Base-by-base conservation (phyloP, 2,113 vertebrate species). In the Lophura nycthemera region DNA sequence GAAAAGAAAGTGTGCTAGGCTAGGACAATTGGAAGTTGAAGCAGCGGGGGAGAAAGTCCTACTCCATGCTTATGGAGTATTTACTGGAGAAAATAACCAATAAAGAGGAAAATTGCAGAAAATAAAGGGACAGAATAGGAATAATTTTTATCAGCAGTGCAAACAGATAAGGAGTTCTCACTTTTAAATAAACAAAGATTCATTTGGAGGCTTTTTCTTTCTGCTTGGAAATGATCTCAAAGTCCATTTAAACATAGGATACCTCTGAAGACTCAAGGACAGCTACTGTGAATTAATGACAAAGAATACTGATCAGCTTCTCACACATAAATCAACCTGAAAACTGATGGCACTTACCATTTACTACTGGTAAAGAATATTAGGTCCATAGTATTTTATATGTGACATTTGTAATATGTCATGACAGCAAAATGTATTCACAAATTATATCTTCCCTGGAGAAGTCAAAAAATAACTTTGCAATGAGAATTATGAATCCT, bases 1-100 rank as follows among this genome's bases (percentile, higher is more conserved):
- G 7, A 11, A 93, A 83, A 19, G 11, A 78, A 91, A 70, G 17
- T 1, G 2, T 64, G 7, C 20, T 56, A 84, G 74, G 67, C 38
- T 88, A 57, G 67, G 18, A 89, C 96, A 92, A 90, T 27, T 67
- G n/a, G 42, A 90, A 76, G 40, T 43, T 30, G 50, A 84, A 30
- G 57, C n/a, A 56, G 61, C 14, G 90, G 65, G 74, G 77, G 82
- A 86, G 30, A 67, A 70, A 8, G 19, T 52, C 24, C 5, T 64
- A 52, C 27, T 54, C 52, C 59, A 77, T 88, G 5, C 14, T 65
- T 65, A 52, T 73, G 47, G n/a, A 90, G 34, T 42, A 79, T 54
- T 80, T 86, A 42, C 40, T 59, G 5, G 10, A 64, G 89, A 88
- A 6, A 72, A 32, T 4, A 80, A 27, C 3, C 0, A 2, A 47